phyloP scores from a whole-genome alignment of 2,797 vertebrate genomes.

The Nyctibius grandis region DNA sequence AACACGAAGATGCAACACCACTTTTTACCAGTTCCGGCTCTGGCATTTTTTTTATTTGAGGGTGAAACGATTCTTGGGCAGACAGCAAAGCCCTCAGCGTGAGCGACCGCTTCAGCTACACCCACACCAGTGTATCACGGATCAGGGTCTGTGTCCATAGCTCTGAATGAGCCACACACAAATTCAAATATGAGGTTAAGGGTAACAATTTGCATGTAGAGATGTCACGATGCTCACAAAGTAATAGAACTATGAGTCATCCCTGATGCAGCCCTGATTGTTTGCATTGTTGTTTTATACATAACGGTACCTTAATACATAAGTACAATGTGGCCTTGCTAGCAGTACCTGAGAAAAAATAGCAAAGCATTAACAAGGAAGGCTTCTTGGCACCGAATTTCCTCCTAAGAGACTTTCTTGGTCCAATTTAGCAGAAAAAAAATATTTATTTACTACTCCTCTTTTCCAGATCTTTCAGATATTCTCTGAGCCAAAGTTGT shows the following conservation, averaged over 20 bases:
- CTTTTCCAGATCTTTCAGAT: neutral
- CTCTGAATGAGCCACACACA: neutral
- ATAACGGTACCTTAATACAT: neutral
- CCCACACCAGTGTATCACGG: fast-evolving
- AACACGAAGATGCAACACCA: neutral
- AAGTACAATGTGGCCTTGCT: neutral
- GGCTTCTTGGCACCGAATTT: neutral
- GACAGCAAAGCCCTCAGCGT: fast-evolving
- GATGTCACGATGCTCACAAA: neutral
- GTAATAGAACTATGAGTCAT: neutral
- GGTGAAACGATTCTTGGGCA: neutral
- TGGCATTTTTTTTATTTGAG: neutral
- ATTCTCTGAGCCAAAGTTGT: neutral
- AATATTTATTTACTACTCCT: neutral
- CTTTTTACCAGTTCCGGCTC: neutral
- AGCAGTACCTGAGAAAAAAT: neutral
- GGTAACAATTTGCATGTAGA: neutral
- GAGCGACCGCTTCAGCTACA: neutral
- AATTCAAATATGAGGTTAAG: neutral
- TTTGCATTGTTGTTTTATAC: neutral
- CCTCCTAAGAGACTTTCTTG: neutral
- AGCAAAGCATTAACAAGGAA: neutral
- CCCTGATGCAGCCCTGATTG: neutral
- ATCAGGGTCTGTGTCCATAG: neutral
- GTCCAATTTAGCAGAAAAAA: neutral